phyloP scores from a whole-genome alignment of 2,797 vertebrate genomes.

The Pyrocephalus nanus region DNA sequence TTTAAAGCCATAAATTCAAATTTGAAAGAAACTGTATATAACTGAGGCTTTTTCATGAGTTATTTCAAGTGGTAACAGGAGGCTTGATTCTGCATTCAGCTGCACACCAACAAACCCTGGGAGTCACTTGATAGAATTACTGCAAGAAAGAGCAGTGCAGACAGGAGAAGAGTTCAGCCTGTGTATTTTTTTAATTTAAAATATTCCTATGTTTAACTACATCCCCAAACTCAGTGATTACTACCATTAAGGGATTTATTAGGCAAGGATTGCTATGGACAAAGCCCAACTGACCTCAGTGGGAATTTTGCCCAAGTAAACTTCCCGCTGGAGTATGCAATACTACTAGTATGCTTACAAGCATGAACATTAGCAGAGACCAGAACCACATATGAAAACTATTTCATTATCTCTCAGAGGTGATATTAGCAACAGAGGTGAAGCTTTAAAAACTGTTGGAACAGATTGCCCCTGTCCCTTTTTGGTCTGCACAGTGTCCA shows the following conservation, averaged over 20 bases:
- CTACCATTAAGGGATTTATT: conserved; percentile 19
- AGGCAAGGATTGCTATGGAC: conserved; percentile 4
- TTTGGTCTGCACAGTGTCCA: not conserved
- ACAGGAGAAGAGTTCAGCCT: not conserved
- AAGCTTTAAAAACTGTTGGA: not conserved
- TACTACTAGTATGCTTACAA: not conserved
- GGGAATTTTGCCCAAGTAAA: conserved; percentile 49
- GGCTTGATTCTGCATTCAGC: not conserved
- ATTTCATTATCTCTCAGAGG: conserved; percentile 21
- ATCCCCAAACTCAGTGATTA: conserved; percentile 16
- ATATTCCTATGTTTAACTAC: not conserved
- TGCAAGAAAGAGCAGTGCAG: not conserved
- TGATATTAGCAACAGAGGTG: not conserved
- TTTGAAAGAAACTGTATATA: not conserved
- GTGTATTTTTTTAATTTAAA: not conserved
- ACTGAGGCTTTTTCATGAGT: not conserved
- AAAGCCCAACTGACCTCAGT: conserved; percentile 28
- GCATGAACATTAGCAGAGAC: not conserved
- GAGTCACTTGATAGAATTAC: not conserved
- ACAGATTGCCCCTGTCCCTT: not conserved
- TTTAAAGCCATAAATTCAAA: not conserved
- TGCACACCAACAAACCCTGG: not conserved
- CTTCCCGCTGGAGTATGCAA: not conserved
- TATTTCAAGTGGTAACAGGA: not conserved
- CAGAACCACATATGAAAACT: not conserved